phyloP scores from a whole-genome alignment of 2,888 invertebrate genomes.

The Tetropium fuscum region DNA sequence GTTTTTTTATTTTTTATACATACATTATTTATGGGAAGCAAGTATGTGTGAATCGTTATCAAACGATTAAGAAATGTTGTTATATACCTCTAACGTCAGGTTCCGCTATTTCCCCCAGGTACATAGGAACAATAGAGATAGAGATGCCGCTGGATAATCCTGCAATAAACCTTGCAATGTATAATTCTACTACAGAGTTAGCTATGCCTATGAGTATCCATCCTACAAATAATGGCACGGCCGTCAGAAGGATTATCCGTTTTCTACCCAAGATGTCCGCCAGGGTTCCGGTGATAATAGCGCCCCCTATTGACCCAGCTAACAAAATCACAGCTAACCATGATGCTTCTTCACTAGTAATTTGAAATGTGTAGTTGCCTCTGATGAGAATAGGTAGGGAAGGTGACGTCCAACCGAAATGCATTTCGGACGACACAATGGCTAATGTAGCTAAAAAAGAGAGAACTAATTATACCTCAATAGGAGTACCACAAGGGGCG shows the following conservation, averaged over 20 bases:
- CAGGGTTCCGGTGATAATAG: constrained; percentile 72
- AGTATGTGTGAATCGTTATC: no score
- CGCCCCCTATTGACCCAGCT: constrained; percentile 74
- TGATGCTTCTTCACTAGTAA: constrained; percentile 69
- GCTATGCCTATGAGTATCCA: constrained; percentile 75
- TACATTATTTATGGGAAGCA: no score
- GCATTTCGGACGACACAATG: constrained; percentile 61
- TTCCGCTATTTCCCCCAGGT: constrained; percentile 72
- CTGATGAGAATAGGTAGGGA: constrained; percentile 68
- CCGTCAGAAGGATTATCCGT: constrained; percentile 72
- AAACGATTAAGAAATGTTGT: no score
- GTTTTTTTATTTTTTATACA: no score
- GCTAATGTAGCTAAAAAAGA: constrained; percentile 56
- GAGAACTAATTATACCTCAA: no score
- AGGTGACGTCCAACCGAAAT: constrained; percentile 72
- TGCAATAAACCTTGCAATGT: constrained; percentile 70
- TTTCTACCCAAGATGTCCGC: constrained; percentile 76
- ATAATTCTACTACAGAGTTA: constrained; percentile 69
- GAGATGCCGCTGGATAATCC: constrained; percentile 70
- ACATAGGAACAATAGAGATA: constrained; percentile 69
- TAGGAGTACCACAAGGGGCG: no score
- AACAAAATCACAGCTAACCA: constrained; percentile 76
- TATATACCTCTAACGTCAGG: constrained; percentile 71
- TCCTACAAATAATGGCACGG: constrained; percentile 72
- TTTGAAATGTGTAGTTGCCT: constrained; percentile 67